phyloP scores from a whole-genome alignment of 2,113 vertebrate genomes.

The Egretta garzetta region DNA sequence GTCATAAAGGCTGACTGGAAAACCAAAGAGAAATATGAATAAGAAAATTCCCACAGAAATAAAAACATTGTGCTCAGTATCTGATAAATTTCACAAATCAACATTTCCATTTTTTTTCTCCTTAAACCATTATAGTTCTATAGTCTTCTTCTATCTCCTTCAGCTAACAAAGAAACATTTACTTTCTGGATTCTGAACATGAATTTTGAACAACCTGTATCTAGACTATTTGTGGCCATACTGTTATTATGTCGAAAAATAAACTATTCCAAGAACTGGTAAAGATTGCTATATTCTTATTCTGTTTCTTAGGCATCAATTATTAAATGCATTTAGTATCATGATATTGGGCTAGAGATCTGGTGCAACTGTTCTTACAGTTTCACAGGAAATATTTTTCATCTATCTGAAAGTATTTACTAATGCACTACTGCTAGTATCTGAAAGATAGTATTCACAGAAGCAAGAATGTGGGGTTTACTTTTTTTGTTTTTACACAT shows the following conservation, averaged over 20 bases:
- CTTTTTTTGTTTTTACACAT: background rate
- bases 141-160: background rate
- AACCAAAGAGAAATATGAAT: background rate
- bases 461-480: background rate
- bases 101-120: background rate
- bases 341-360: background rate
- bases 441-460: background rate
- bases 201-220: background rate
- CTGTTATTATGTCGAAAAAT: rapidly evolving
- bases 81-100: background rate
- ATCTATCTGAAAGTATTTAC: background rate
- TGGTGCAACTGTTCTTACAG: background rate
- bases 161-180: background rate
- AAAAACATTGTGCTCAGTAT: background rate
- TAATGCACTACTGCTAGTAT: background rate
- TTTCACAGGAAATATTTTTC: background rate
- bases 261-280: background rate
- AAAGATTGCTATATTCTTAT: background rate
- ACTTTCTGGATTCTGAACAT: background rate
- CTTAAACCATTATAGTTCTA: background rate
- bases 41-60: background rate
- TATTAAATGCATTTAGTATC: background rate
- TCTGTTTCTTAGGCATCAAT: background rate
- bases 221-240: background rate
- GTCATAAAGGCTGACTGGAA: background rate